These are phyloP conservation scores for Ectropis crepuscularia DNA, from an alignment of 2,888 invertebrate genomes.

Conservation along the genomic window DNA sequence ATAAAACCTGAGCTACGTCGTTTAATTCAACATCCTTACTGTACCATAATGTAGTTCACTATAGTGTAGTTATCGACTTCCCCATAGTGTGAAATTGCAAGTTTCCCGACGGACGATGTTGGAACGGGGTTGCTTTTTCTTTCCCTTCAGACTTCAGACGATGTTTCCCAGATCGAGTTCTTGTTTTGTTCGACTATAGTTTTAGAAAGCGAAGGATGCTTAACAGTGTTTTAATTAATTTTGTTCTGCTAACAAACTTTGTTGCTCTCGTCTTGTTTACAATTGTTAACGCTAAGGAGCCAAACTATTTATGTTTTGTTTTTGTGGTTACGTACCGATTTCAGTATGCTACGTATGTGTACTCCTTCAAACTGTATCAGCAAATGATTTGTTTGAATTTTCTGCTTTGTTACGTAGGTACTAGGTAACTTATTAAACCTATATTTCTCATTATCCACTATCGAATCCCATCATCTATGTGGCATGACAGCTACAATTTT, in stretches of 20 bases:
- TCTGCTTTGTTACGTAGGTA: too few species aligned
- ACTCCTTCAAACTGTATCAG: too few species aligned
- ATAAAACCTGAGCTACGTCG: background rate
- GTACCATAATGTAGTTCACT: conserved; percentile 4
- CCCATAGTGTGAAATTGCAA: conserved; percentile 43
- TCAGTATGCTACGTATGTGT: too few species aligned
- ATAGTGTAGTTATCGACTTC: conserved; percentile 33
- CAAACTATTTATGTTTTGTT: too few species aligned
- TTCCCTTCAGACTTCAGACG: conserved; percentile 15
- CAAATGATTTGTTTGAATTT: too few species aligned
- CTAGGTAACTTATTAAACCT: too few species aligned
- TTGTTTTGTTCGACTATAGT: conserved; percentile 11
- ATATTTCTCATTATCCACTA: too few species aligned
- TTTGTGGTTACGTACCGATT: too few species aligned
- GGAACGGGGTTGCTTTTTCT: conserved; percentile 30
- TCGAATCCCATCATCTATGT: too few species aligned
- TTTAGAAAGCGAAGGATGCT: conserved; percentile 16
- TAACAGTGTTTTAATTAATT: conserved; percentile 19
- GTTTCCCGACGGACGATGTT: conserved; percentile 29
- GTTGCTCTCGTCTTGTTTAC: background rate
- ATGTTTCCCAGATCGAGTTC: conserved; percentile 26
- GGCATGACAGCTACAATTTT: too few species aligned
- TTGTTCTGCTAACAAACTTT: conserved; percentile 1
- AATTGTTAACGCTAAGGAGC: background rate
- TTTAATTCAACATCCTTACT: conserved; percentile 7